Base-by-base conservation (phyloP, 2,113 vertebrate genomes). In the Apteryx mantelli region DNA sequence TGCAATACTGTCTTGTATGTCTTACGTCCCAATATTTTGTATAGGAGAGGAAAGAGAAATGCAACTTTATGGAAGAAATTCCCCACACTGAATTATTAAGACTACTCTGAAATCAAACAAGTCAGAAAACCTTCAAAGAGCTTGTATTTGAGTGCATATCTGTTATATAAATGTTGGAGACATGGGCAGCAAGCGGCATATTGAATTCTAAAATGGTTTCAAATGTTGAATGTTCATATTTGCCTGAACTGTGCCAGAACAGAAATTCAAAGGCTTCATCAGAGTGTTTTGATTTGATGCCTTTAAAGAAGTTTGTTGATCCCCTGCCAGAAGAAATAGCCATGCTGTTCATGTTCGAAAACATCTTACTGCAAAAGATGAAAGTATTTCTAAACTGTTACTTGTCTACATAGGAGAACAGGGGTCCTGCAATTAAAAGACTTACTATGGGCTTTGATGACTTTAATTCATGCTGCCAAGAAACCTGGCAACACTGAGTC, bases 341-440 rank as follows among this genome's bases (percentile, higher is more conserved):
- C 60, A 79, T 52, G 74, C 36, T 85, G 87, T 86, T 94, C n/a
- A 7, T 92, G 34, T 85, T 93, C 93, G 56, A 88, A 96, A 97
- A 94, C 19, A 65, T 74, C n/a, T 73, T 56, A 66, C 56, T 87
- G 7, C 1, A 76, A 82, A 95, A 92, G 38, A 91, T 68, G 38
- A 82, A 52, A 90, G 36, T 82, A 66, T 32, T 93, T 89, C 65
- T 87, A 88, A 94, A 86, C 13, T 89, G n/a, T 36, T 93, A 32
- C 46, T 68, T 86, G 20, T 89, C 26, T 82, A 19, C 15, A 75
- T 11, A 89, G 17, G 19, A 32, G 12, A 97, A 82, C 18, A 81
- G 50, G 90, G 34, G 40, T 66, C 8, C 6, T 4, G 69, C 9
- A 93, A 86, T 91, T 75, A 86, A 95, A 95, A 83, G 10, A 71